Base-by-base conservation (phyloP, 2,797 vertebrate genomes). In the Chloroceryle inda region DNA sequence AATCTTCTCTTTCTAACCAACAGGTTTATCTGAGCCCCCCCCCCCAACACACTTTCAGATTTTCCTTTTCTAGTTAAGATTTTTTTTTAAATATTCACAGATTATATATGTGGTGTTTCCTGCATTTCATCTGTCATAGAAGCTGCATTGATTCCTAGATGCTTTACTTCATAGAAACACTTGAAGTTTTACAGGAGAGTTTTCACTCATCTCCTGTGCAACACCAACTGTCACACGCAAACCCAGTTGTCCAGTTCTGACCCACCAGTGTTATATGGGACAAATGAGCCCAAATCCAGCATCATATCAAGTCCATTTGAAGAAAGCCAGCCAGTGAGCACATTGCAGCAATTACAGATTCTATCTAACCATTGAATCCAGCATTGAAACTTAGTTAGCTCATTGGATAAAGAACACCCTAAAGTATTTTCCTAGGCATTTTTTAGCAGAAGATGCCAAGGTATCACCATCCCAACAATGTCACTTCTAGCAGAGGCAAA, bases 1-100 rank as follows among this genome's bases (percentile, higher is more conserved):
- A 53, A 73, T 63, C 75, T 56, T 74, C n/a, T 27, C 44, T 85
- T 89, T 55, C 55, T 61, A 81, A 76, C 37, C 45, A 76, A 81
- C 26, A 61, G 40, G 35, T 59, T 80, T 78, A 62, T 11, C n/a
- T 50, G 31, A 35, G 5, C 27, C 13, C 13, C 11, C 13, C 13
- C 11, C 4, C 31, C 33, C 27, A 44, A 45, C 50, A 27, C 27
- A 42, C 15, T 35, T 53, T 80, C 56, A 59, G 33, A 56, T 38
- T 27, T 21, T 67, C 69, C 13, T 59, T 89, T 68, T 16, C 49
- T 56, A 56, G 47, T 78, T 68, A 78, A 67, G 23, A 33, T 69
- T 22, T 61, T 37, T 37, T 72, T 26, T 9, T 5, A 20, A 45
- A 19, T 67, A 79, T 52, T 42, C 64, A 22, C 16, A 75, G 15